phyloP scores from a whole-genome alignment of 2,888 invertebrate species.

The Halocaridina rubra region DNA sequence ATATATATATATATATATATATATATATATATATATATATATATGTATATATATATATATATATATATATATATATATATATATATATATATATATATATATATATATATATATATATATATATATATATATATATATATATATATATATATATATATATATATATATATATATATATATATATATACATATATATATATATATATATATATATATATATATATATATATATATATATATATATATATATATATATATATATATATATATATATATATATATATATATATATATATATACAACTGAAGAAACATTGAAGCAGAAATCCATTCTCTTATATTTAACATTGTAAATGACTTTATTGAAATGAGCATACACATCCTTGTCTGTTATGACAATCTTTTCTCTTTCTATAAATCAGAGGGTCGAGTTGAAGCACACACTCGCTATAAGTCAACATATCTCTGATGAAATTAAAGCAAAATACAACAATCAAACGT shows the following conservation, averaged over 20 bases:
- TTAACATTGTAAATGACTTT: too few species aligned
- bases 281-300: neutral
- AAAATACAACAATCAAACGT: too few species aligned
- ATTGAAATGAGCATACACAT: too few species aligned
- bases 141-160: constrained; percentile 1
- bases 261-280: neutral
- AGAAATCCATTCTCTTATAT: too few species aligned
- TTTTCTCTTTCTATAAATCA: too few species aligned
- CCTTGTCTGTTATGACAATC: too few species aligned
- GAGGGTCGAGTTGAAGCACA: too few species aligned
- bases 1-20: too few species aligned
- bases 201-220: neutral
- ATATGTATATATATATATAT: constrained; percentile 1
- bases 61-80: neutral
- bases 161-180: constrained; percentile 1
- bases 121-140: constrained; percentile 1
- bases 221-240: neutral
- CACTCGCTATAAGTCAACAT: too few species aligned
- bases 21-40: neutral
- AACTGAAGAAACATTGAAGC: neutral
- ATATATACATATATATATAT: neutral
- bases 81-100: constrained; percentile 7
- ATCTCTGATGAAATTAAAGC: too few species aligned
- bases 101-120: constrained; percentile 11
- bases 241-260: neutral